A percentile compares a stretch with the other conserved stretches of the same genome.
These are phyloP conservation scores for Morpho helenor DNA, from an alignment of 2,888 invertebrate genomes.

Conservation along the genomic window DNA sequence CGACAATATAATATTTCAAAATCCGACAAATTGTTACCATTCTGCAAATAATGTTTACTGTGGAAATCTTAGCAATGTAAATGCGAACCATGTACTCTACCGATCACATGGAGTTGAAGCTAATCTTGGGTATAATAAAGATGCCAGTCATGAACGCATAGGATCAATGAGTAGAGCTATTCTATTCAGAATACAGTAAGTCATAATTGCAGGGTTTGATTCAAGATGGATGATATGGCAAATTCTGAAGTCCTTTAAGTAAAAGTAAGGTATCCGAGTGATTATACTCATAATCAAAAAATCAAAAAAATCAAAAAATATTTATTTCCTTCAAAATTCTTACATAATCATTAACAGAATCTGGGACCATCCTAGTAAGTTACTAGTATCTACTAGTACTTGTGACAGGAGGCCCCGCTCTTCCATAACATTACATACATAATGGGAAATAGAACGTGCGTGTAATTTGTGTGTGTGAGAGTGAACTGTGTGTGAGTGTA, in stretches of 20 bases:
- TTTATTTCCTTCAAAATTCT: no score
- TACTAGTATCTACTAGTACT: no score
- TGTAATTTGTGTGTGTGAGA: no score
- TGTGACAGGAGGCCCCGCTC: no score
- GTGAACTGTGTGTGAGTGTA: no score
- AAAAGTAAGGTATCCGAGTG: neutral
- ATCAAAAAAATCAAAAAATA: no score
- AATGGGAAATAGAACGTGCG: no score
- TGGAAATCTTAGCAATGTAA: conserved; percentile 9
- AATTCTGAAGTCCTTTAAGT: neutral
- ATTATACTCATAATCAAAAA: neutral
- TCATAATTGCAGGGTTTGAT: conserved; percentile 4
- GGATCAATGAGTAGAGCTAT: conserved; percentile 4
- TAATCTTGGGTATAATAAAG: conserved; percentile 10
- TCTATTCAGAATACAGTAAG: conserved; percentile 3
- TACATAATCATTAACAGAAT: no score
- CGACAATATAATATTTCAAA: conserved; percentile 22
- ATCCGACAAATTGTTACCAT: conserved; percentile 21
- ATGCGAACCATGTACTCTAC: conserved; percentile 8
- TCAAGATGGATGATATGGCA: conserved; percentile 5
- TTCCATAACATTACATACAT: no score
- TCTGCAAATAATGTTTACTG: conserved; percentile 9
- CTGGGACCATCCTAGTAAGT: no score
- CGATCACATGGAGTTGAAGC: conserved; percentile 1
- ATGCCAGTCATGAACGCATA: conserved; percentile 9